phyloP scores from a whole-genome alignment of 2,888 invertebrate species.

The Opisthograptis luteolata region DNA sequence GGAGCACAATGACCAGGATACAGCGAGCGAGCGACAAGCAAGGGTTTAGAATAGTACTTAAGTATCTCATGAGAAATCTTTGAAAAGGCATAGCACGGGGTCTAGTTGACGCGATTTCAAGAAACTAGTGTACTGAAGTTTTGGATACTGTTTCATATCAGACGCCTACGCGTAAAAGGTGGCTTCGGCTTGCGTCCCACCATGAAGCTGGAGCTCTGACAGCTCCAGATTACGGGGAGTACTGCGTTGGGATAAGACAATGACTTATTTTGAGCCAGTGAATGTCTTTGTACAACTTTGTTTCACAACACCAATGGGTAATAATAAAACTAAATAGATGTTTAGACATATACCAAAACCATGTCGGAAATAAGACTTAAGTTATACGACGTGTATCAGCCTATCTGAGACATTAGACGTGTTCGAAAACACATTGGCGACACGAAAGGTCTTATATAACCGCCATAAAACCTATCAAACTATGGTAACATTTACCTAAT shows the following conservation, averaged over 20 bases:
- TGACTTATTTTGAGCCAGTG: slow-evolving; percentile 23
- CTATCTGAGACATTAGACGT: slow-evolving; percentile 8
- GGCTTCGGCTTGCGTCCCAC: slow-evolving; percentile 29
- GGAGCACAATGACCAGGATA: too few species aligned
- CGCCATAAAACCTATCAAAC: slow-evolving; percentile 31
- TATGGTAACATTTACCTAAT: slow-evolving; percentile 1
- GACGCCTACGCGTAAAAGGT: slow-evolving; percentile 27
- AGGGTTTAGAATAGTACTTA: too few species aligned
- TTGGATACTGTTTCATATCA: slow-evolving; percentile 3
- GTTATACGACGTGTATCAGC: slow-evolving; percentile 8
- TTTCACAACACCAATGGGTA: too few species aligned
- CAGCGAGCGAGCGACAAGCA: too few species aligned
- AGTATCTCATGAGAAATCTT: too few species aligned
- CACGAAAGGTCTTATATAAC: slow-evolving; percentile 43
- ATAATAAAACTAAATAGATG: too few species aligned
- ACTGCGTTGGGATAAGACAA: slow-evolving; percentile 26
- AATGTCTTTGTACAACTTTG: too few species aligned
- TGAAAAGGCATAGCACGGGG: too few species aligned
- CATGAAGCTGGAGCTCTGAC: slow-evolving; percentile 34
- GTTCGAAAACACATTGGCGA: slow-evolving; percentile 23
- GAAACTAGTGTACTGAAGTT: slow-evolving; percentile 14
- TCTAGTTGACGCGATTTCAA: not conserved
- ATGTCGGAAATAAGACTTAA: slow-evolving; percentile 5
- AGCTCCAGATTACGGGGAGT: slow-evolving; percentile 37
- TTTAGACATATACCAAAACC: not conserved